These are phyloP conservation scores for Clusia tigrina DNA, from an alignment of 2,888 invertebrate genomes.

Conservation along the genomic window DNA sequence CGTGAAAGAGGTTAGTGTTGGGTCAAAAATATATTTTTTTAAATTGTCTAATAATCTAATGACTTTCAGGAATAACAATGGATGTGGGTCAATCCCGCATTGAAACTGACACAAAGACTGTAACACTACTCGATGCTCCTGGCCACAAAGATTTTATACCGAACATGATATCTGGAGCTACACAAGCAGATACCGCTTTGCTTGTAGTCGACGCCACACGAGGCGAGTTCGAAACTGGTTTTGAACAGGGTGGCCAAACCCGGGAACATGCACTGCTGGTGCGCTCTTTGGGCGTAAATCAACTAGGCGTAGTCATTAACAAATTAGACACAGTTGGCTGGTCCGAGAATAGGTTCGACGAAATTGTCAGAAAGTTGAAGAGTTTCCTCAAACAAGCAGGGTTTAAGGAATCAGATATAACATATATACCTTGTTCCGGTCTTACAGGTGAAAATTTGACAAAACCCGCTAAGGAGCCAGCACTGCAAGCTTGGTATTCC, in stretches of 20 bases:
- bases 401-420: slow-evolving; percentile 85
- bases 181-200: slow-evolving; percentile 97
- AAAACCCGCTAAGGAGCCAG: slow-evolving; percentile 71
- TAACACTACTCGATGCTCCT: slow-evolving; percentile 92
- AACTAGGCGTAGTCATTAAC: slow-evolving; percentile 94
- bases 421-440: slow-evolving; percentile 94
- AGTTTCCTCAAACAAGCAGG: slow-evolving; percentile 89
- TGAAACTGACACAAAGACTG: slow-evolving; percentile 81
- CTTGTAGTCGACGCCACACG: slow-evolving; percentile 94
- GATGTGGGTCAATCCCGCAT: slow-evolving; percentile 94
- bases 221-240: slow-evolving; percentile 99
- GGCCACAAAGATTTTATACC: slow-evolving; percentile 99
- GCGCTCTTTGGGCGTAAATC: slow-evolving; percentile 86
- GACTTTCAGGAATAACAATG: slow-evolving; percentile 85
- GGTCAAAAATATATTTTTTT: neutral
- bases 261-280: slow-evolving; percentile 96
- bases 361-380: slow-evolving; percentile 84
- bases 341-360: slow-evolving; percentile 89
- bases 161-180: slow-evolving; percentile 98
- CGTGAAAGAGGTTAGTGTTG: slow-evolving; percentile 73
- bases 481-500: slow-evolving; percentile 77
- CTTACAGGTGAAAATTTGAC: slow-evolving; percentile 93
- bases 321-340: slow-evolving; percentile 97
- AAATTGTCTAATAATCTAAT: neutral
- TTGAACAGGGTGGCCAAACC: slow-evolving; percentile 97